These are phyloP conservation scores for Notothenia coriiceps DNA, from an alignment of 2,113 vertebrate species.

Conservation along the genomic window DNA sequence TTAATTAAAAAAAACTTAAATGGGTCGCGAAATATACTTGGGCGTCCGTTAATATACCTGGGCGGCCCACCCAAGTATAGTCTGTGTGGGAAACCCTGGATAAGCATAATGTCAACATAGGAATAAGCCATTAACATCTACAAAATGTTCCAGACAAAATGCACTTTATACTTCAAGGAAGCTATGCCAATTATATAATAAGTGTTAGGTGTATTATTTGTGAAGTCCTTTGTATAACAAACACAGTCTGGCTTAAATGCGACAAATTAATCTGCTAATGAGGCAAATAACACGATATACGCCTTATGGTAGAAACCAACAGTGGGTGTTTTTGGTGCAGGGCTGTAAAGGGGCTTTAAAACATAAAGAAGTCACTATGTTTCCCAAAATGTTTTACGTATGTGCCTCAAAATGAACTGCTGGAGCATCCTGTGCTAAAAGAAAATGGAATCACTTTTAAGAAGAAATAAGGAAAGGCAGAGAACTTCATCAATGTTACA, in stretches of 20 bases:
- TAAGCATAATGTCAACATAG: neutral
- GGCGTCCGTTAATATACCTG: no score
- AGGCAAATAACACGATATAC: conserved; percentile 14
- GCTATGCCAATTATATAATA: neutral
- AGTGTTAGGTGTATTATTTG: neutral
- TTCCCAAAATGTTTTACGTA: no score
- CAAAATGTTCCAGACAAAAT: neutral
- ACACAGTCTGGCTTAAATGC: neutral
- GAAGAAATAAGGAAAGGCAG: no score
- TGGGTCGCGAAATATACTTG: no score
- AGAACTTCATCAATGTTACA: neutral
- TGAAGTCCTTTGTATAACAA: neutral
- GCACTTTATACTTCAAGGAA: neutral
- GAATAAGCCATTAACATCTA: neutral
- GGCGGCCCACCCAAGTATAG: no score
- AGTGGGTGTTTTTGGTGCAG: neutral
- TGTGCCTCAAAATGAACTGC: neutral
- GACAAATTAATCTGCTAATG: neutral
- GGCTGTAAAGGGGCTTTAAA: conserved; percentile 23
- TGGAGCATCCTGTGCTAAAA: neutral
- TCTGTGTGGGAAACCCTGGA: neutral
- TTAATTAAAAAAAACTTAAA: no score
- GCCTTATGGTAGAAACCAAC: neutral
- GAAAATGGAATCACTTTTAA: no score
- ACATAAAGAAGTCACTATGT: neutral